Conservation (phyloP, 53 echinoderm and acorn worm species). For the Echinometra lucunter region DNA sequence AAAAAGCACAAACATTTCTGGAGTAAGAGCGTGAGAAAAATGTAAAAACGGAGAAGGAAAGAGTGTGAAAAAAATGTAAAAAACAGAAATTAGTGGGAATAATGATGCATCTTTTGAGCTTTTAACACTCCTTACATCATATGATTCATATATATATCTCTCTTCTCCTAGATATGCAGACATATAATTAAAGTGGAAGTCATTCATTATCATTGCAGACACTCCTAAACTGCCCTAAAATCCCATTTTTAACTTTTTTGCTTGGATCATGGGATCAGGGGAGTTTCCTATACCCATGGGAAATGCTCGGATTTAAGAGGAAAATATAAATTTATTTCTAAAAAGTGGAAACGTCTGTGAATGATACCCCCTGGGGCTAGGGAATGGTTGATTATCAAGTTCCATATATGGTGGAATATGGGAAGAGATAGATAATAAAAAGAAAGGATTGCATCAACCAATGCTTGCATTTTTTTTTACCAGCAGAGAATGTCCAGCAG, state of each 20-base stretch:
- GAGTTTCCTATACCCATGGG: background rate
- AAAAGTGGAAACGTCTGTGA: background rate
- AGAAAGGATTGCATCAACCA: background rate
- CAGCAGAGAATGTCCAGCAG: background rate
- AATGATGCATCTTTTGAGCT: no score
- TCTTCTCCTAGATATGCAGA: conserved; percentile 11
- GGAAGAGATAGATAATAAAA: background rate
- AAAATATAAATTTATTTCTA: background rate
- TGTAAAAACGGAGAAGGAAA: background rate
- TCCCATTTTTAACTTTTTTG: background rate
- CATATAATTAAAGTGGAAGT: conserved; percentile 30
- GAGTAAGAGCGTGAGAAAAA: background rate
- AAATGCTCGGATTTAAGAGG: background rate
- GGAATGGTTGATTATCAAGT: background rate
- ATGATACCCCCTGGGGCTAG: conserved; percentile 1
- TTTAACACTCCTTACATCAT: background rate
- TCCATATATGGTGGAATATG: background rate
- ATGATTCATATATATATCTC: background rate
- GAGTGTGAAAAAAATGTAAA: background rate
- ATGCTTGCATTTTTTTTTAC: background rate
- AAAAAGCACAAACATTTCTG: background rate
- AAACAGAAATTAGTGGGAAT: no score
- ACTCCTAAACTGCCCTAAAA: conserved; percentile 17
- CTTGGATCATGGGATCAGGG: background rate
- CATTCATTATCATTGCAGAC: conserved; percentile 24